phyloP scores from a whole-genome alignment of 2,888 invertebrate genomes.

The Cataglyphis altisquamis region DNA sequence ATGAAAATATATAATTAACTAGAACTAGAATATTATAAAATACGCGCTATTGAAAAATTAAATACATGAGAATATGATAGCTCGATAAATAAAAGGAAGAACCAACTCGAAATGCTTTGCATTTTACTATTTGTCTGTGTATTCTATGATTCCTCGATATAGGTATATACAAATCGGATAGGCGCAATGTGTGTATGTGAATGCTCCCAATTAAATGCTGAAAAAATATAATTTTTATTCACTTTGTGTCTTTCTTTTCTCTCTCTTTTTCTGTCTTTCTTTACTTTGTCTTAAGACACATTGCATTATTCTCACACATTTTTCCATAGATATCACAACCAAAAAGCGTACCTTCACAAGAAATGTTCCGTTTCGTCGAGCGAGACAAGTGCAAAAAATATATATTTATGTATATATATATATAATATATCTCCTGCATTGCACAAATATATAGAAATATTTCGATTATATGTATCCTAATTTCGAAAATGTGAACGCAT shows the following conservation, averaged over 20 bases:
- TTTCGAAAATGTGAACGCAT: slow-evolving; percentile 14
- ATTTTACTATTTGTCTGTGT: slow-evolving; percentile 66
- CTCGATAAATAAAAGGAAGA: slow-evolving; percentile 56
- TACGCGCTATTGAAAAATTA: not conserved
- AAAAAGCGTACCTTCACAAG: slow-evolving; percentile 61
- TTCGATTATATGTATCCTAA: slow-evolving; percentile 18
- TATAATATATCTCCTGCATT: slow-evolving; percentile 1
- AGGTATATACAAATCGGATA: slow-evolving; percentile 56
- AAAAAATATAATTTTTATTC: slow-evolving; percentile 82
- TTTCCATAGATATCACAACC: slow-evolving; percentile 69
- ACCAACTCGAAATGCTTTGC: slow-evolving; percentile 17
- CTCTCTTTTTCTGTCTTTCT: slow-evolving; percentile 32
- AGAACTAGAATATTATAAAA: not conserved
- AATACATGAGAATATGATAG: slow-evolving; percentile 1
- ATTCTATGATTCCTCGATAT: slow-evolving; percentile 64
- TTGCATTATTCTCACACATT: slow-evolving; percentile 32
- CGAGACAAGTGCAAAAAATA: slow-evolving; percentile 44
- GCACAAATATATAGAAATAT: slow-evolving; percentile 29
- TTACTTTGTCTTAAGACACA: slow-evolving; percentile 45
- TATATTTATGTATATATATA: slow-evolving; percentile 11
- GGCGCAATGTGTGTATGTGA: slow-evolving; percentile 63
- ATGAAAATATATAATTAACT: not conserved
- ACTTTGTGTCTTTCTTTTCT: slow-evolving; percentile 62
- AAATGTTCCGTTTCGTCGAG: slow-evolving; percentile 66
- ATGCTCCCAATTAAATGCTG: slow-evolving; percentile 75